Conservation (phyloP, 2,888 invertebrate genomes). For the Ashinkailepas kermadecensis region DNA sequence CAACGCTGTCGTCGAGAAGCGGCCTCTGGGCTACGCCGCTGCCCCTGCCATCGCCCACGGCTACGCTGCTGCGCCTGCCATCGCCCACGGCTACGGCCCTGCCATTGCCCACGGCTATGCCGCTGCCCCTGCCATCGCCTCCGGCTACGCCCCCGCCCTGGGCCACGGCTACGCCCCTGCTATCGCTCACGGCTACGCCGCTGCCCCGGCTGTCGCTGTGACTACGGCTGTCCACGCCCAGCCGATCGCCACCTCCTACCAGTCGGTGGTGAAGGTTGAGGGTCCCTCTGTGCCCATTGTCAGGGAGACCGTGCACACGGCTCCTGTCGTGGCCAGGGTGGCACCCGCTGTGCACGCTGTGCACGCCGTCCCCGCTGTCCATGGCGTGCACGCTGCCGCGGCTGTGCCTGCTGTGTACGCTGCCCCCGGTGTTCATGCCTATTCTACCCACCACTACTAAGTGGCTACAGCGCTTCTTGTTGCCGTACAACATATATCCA, state of each 20-base stretch:
- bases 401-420: too few relatives aligned
- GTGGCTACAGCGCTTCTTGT: too few relatives aligned
- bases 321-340: background rate
- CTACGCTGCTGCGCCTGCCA: conserved; percentile 8
- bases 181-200: conserved; percentile 10
- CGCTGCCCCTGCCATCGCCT: background rate
- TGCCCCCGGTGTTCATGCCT: too few relatives aligned
- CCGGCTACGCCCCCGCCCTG: background rate
- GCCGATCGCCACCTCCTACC: background rate
- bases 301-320: conserved; percentile 4
- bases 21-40: conserved; percentile 30
- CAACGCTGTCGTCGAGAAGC: conserved; percentile 34
- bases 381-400: too few relatives aligned
- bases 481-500: too few relatives aligned
- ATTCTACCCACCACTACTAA: too few relatives aligned
- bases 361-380: background rate
- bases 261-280: background rate
- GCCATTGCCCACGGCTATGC: background rate
- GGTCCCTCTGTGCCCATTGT: background rate
- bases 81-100: background rate
- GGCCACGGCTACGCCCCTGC: conserved; percentile 9
- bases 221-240: background rate
- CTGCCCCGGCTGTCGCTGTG: conserved; percentile 21
- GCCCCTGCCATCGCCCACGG: background rate
- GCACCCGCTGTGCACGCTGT: conserved; percentile 23